phyloP scores from a whole-genome alignment of 2,113 vertebrate species.

The Chlorodrepanis virens region DNA sequence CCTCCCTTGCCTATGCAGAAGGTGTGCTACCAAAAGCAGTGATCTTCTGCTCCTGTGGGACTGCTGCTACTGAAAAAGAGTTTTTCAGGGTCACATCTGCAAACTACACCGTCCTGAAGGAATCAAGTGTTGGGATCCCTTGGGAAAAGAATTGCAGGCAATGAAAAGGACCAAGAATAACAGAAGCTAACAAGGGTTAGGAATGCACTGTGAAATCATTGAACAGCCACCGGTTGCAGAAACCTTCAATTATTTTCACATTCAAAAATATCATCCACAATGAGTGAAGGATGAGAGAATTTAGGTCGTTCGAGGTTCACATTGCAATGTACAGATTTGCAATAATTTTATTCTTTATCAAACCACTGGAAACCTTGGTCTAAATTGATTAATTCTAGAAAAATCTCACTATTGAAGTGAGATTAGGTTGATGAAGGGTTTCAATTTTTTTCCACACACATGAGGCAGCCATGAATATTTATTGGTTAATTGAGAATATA shows the following conservation, averaged over 20 bases:
- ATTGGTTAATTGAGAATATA: background rate
- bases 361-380: background rate
- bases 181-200: background rate
- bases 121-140: background rate
- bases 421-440: rapidly evolving
- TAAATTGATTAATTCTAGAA: background rate
- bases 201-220: background rate
- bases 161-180: background rate
- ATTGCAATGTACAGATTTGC: background rate
- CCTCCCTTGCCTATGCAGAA: background rate
- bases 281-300: background rate
- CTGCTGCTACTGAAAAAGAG: background rate
- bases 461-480: background rate
- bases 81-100: background rate
- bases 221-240: background rate
- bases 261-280: background rate
- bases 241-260: background rate
- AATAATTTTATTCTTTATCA: background rate
- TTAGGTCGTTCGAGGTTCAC: background rate
- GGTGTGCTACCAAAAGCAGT: background rate
- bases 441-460: background rate
- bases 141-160: background rate
- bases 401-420: background rate
- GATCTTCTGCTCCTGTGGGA: background rate
- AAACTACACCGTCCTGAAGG: background rate